Evolutionary conservation across 1,140 invertebrate species (phyloP).

Genomic region (Apis mellifera): Amel_HAv3.1 CM009934.2:11105501-11106000

Average conservation of each 20-base stretch:
- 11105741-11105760: slow-evolving; percentile 36
- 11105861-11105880: slow-evolving; percentile 20
- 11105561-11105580: slow-evolving; percentile 17
- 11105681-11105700: slow-evolving; percentile 46
- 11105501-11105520: slow-evolving; percentile 23
- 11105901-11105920: slow-evolving; percentile 40
- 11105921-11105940: slow-evolving; percentile 48
- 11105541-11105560: slow-evolving; percentile 43
- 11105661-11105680: slow-evolving; percentile 39
- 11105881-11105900: slow-evolving; percentile 34
- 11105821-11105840: slow-evolving; percentile 34
- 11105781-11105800: slow-evolving; percentile 32
- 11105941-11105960: slow-evolving; percentile 46
- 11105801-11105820: slow-evolving; percentile 30
- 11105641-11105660: slow-evolving; percentile 28
- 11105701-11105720: slow-evolving; percentile 56
- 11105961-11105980: slow-evolving; percentile 48
- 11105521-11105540: slow-evolving; percentile 49
- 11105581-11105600: background rate
- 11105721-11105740: slow-evolving; percentile 29
- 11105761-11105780: slow-evolving; percentile 19
- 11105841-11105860: slow-evolving; percentile 43
- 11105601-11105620: slow-evolving; percentile 15
- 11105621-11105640: slow-evolving; percentile 22
- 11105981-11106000: slow-evolving; percentile 32